These are phyloP conservation scores for Drosophila anomalata DNA, from an alignment of 2,888 invertebrate species.

Conservation along the genomic window DNA sequence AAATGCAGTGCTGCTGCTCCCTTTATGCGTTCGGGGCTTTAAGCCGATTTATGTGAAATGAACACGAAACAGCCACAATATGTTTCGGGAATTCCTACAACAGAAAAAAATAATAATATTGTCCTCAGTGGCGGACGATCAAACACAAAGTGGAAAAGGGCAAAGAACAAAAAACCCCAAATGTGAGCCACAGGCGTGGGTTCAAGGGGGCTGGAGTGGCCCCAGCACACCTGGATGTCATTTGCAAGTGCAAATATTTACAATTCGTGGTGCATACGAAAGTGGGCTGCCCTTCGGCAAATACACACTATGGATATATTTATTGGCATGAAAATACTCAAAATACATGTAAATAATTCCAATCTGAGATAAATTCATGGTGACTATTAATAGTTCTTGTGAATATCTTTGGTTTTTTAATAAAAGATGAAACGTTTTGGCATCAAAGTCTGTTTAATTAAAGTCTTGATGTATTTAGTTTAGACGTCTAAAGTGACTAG, in stretches of 20 bases:
- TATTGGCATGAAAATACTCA: conserved; percentile 27
- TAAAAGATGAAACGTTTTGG: too few relatives aligned
- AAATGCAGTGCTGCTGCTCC: conserved; percentile 52
- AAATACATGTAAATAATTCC: neutral
- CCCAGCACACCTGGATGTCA: conserved; percentile 71
- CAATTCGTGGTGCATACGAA: conserved; percentile 62
- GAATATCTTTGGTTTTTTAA: neutral
- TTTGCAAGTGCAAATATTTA: conserved; percentile 78
- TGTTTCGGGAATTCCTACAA: conserved; percentile 53
- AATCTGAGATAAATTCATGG: too few relatives aligned
- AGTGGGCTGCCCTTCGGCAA: conserved; percentile 57
- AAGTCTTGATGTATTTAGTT: too few relatives aligned
- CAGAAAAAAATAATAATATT: conserved; percentile 1
- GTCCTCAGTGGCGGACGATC: conserved; percentile 34
- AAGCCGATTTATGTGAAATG: conserved; percentile 77
- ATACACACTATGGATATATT: conserved; percentile 54
- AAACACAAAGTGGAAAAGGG: conserved; percentile 56
- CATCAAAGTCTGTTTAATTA: too few relatives aligned
- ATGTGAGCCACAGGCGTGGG: conserved; percentile 13
- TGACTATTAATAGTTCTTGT: neutral
- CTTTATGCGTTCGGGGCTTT: conserved; percentile 44
- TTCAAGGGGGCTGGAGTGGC: conserved; percentile 17
- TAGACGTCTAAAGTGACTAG: too few relatives aligned
- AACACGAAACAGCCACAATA: conserved; percentile 65
- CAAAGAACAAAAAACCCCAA: conserved; percentile 27